Base-by-base conservation (phyloP, 2,113 vertebrate species). In the Narcine bancroftii region DNA sequence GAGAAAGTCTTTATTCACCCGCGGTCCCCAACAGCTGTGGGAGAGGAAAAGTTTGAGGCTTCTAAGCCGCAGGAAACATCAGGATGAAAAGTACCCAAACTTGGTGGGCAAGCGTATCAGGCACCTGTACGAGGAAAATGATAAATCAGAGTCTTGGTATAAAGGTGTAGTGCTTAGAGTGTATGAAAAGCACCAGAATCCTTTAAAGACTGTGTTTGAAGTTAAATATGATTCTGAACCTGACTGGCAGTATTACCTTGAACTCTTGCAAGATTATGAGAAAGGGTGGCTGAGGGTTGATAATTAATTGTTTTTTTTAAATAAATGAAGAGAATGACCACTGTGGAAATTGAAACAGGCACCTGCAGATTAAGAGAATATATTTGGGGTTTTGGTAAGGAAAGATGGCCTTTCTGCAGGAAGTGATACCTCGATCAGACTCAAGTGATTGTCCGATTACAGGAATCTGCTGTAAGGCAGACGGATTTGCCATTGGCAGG, bases 141-240 rank as follows among this genome's bases (percentile, higher is more conserved):
- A 97, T 92, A 96, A 96, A 92, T 95, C 95, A 0, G 97, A 97
- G 87, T 96, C 95, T 89, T 96, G 97, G 95, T 96, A 95, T 93
- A 94, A 92, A 39, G 96, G 97, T 21, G 93, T 95, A 92, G 97
- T 97, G 81, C 73, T 96, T 75, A 72, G 95, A 0, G 93, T 97
- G 29, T 95, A 97, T 0, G 93, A 95, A 89, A 94, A 93, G 45
- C 92, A 94, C 93, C 83, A 93, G 9, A 95, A 97, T 89, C 96
- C 96, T 2, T 93, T 95, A 0, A 96, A 97, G 93, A 97, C 95
- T 0, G 93, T 96, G 89, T 97, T 96, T 69, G 95, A 96, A 93
- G 96, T 97, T 92, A 93, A 95, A 83, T 97, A 97, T 9, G 96
- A 97, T 93, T 96, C 96, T 2, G 97, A 97, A 92, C 97, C 97